Percentiles rank a stretch among this genome's conserved stretches.
Conservation (phyloP, 2,113 vertebrate genomes). For the Bubo blakistoni region DNA sequence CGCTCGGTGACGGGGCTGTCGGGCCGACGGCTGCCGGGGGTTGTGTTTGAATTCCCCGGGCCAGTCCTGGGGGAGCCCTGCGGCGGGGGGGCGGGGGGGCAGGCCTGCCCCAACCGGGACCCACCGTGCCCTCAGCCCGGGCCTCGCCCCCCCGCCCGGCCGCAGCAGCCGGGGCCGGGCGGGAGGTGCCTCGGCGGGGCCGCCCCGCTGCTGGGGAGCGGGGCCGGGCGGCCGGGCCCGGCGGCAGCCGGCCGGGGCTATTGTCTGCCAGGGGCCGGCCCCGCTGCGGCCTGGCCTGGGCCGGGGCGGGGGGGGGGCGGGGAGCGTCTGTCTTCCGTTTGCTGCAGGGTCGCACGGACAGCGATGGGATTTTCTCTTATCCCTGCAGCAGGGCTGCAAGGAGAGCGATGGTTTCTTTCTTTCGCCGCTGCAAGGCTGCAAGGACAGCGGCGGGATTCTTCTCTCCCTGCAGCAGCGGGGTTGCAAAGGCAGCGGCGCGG, state of each 20-base stretch:
- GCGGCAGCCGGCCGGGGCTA: not conserved
- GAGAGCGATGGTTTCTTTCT: too few relatives aligned
- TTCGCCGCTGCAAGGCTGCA: not conserved
- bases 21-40: not conserved
- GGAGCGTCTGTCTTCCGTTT: not conserved
- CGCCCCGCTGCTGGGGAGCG: not conserved
- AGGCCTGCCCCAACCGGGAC: not conserved
- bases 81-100: not conserved
- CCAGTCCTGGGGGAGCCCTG: not conserved
- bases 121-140: not conserved
- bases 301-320: too few relatives aligned
- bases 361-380: not conserved
- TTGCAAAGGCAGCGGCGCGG: not conserved
- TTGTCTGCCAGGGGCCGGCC: conserved; percentile 15
- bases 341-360: not conserved
- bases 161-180: not conserved
- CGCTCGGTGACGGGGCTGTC: too few relatives aligned
- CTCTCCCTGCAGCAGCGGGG: not conserved
- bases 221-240: not conserved
- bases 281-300: not conserved
- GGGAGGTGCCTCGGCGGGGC: not conserved
- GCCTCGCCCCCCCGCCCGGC: not conserved
- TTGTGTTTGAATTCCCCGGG: not conserved
- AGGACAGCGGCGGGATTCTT: not conserved
- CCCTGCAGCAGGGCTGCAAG: not conserved